Evolutionary conservation across 2,797 vertebrate genomes (phyloP).

Genomic region (Fratercula arctica): DNA sequence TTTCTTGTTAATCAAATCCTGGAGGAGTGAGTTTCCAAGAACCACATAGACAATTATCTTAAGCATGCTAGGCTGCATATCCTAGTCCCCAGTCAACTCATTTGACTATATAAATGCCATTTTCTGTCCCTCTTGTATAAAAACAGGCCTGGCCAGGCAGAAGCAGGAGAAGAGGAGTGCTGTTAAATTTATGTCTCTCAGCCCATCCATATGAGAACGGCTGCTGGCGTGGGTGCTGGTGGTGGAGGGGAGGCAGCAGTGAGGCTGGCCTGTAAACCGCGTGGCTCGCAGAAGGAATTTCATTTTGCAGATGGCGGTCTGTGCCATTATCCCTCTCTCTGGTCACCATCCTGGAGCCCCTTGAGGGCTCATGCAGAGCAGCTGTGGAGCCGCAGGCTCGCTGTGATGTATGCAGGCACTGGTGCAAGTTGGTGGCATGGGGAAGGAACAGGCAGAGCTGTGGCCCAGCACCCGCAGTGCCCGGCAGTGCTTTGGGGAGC

Average conservation of each 20-base stretch:
- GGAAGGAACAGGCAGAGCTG: neutral
- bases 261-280: fast-evolving
- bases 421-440: neutral
- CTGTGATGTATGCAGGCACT: neutral
- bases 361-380: fast-evolving
- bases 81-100: neutral
- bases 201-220: neutral
- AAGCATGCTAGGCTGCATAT: neutral
- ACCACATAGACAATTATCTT: neutral
- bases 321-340: neutral
- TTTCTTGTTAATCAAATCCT: neutral
- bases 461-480: neutral
- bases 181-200: neutral
- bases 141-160: neutral
- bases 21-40: neutral
- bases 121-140: neutral
- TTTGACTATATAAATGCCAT: neutral
- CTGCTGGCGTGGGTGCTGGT: neutral
- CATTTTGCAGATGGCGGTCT: neutral
- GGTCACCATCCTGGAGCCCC: neutral
- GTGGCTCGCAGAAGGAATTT: neutral
- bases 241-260: neutral
- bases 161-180: neutral
- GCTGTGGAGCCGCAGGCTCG: neutral
- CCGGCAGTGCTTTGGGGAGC: neutral